Evolutionary conservation across 2,888 invertebrate species (phyloP).

Genomic region (Sphaerophoria rueppellii): DNA sequence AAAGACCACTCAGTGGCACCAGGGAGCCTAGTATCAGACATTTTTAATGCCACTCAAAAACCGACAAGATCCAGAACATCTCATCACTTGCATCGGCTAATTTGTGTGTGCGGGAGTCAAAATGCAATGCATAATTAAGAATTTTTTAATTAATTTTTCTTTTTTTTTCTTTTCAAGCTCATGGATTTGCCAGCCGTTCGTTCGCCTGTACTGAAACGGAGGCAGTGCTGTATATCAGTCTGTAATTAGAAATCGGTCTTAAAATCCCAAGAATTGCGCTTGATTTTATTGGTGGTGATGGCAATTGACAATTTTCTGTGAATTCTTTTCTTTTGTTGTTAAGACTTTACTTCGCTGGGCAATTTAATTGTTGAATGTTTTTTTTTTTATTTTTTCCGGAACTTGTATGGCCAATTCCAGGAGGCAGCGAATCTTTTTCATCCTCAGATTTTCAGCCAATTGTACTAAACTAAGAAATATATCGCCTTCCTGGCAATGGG

Average conservation of each 20-base stretch:
- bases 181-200: conserved; percentile 50
- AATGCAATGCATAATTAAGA: conserved; percentile 68
- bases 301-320: neutral
- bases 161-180: conserved; percentile 56
- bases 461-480: no score
- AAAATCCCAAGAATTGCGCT: no score
- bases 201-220: no score
- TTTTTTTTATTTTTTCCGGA: neutral
- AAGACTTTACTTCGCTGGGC: no score
- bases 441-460: no score
- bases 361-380: neutral
- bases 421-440: no score
- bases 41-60: conserved; percentile 29
- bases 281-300: no score
- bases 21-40: neutral
- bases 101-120: conserved; percentile 64
- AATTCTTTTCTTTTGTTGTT: neutral
- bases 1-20: conserved; percentile 56
- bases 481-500: no score
- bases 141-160: conserved; percentile 71
- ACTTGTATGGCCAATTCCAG: neutral
- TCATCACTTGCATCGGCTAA: conserved; percentile 30
- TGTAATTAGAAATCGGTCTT: no score
- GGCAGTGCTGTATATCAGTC: no score
- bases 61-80: conserved; percentile 46